These are phyloP conservation scores for Phoeniculus purpureus DNA, from an alignment of 2,797 vertebrate species.

Conservation along the genomic window DNA sequence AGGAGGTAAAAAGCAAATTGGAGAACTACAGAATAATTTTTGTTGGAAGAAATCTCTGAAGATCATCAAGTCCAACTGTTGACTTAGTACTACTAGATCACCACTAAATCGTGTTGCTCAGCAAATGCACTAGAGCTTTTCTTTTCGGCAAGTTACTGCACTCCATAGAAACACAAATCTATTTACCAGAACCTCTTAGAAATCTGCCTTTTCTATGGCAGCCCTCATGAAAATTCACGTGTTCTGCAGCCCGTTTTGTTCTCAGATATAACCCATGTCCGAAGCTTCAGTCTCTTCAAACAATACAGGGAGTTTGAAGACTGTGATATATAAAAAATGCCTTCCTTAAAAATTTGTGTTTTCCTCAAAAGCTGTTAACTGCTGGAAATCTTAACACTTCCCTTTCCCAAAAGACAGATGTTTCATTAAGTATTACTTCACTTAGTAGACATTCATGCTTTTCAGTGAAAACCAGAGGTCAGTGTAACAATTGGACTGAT, in stretches of 20 bases:
- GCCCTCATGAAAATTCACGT: background rate
- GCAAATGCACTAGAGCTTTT: background rate
- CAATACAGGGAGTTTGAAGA: background rate
- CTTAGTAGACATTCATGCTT: background rate
- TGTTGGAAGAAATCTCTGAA: no score
- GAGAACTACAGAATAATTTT: no score
- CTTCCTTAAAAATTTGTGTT: background rate
- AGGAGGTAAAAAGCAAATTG: slow-evolving; percentile 82
- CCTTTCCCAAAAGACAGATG: background rate
- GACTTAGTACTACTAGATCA: no score
- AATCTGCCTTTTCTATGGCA: background rate
- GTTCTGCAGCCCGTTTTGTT: background rate
- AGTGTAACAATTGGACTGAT: background rate
- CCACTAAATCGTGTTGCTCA: no score
- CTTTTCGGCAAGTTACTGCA: background rate
- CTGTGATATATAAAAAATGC: background rate
- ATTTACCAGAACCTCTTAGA: background rate
- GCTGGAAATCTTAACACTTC: background rate
- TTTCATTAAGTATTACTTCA: background rate
- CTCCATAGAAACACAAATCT: background rate
- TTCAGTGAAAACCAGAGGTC: background rate
- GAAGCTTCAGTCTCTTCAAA: background rate
- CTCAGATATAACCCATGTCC: background rate
- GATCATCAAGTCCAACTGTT: no score
- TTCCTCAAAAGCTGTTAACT: background rate